Evolutionary conservation across 2,888 invertebrate genomes (phyloP).

Genomic region (Adineta ricciae): DNA sequence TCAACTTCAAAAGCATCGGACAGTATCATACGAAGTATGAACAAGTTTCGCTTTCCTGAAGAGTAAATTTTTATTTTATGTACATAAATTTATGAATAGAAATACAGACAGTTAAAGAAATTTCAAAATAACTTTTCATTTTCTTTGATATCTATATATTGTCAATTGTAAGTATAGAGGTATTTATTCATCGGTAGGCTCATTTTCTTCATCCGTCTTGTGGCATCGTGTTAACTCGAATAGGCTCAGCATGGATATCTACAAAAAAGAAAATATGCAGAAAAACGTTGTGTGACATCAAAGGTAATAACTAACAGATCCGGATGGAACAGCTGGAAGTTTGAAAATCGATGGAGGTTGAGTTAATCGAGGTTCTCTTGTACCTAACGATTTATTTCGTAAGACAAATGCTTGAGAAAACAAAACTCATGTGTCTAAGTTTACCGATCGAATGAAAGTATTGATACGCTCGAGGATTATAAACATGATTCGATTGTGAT

Average conservation of each 20-base stretch:
- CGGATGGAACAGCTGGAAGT: constrained; percentile 43
- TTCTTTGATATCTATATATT: no score
- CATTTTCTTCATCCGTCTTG: background rate
- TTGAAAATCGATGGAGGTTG: constrained; percentile 49
- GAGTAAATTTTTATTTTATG: background rate
- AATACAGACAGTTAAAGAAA: no score
- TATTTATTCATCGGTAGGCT: background rate
- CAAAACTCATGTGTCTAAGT: background rate
- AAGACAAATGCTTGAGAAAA: background rate
- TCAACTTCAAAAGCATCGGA: background rate
- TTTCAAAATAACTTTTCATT: no score
- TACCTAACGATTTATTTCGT: constrained; percentile 37
- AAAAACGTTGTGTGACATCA: no score
- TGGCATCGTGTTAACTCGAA: constrained; percentile 43
- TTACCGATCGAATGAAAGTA: constrained; percentile 48
- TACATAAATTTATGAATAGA: no score
- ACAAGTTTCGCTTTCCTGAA: background rate
- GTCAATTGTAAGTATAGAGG: no score
- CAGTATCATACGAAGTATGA: background rate
- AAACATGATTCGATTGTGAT: constrained; percentile 39
- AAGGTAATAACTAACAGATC: background rate
- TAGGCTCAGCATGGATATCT: constrained; percentile 44
- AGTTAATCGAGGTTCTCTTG: constrained; percentile 41
- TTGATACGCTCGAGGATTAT: constrained; percentile 47
- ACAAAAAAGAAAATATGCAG: no score